Evolutionary conservation across 2,113 vertebrate species (phyloP), one percentile per base, ranked within the genome.

Genomic region (Pimephales promelas): DNA sequence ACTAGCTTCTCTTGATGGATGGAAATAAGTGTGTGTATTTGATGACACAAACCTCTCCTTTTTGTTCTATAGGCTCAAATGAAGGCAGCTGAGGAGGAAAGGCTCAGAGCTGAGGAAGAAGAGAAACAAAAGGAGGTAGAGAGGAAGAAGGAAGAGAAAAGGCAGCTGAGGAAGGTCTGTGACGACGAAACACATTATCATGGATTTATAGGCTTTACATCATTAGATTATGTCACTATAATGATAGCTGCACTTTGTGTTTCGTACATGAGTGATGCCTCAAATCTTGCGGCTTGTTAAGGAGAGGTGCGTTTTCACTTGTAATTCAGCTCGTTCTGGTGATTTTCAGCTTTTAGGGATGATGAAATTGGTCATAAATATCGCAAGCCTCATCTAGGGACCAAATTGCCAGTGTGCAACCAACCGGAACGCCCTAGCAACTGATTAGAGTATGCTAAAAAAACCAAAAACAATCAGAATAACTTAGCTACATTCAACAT

Each of bases 71-170:
- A 99, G 97, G 96, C 94, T 26, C 94, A 95, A 87, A 88, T 96
- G 90, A 94, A 96, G 87, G 95, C 95, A 16, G 94, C 94, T 22
- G 95, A 96, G 83, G 96, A 97, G 87, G 94, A 94, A 81, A 93
- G 68, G 83, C 90, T 90, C 85, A 94, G 82, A 84, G 93, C 93
- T 85, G 95, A 95, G 83, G 94, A 95, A 0, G 92, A 96, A 89
- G 95, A 97, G 90, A 99, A 94, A 83, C 85, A 88, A 56, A 91
- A 89, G 83, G 93, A 90, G 28, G 88, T 88, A 18, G 89, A 96
- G 84, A 96, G 89, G 86, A 95, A 82, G 61, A 93, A 57, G 26
- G 95, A 97, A 89, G 95, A 98, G 83, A 96, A 88, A 88, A 95
- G 91, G 86, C 90, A 92, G 82, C 93, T 95, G 88, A 95, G 90